Base-by-base conservation (phyloP, 2,797 vertebrate genomes). In the Sebastes steindachneri region DNA sequence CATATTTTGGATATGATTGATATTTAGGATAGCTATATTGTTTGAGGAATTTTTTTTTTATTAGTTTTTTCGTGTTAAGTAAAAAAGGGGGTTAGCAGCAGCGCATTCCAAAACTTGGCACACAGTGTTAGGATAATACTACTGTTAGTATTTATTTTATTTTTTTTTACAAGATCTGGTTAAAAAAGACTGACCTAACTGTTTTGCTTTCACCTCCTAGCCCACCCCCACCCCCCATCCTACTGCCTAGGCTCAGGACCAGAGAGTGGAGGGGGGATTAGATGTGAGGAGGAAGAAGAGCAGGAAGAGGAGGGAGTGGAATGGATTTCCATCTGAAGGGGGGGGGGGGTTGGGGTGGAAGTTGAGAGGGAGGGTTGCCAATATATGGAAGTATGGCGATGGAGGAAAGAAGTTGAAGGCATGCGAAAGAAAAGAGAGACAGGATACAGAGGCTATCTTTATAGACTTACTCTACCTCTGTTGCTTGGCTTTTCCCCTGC, bases 391-490 rank as follows among this genome's bases (percentile, higher is more conserved):
- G 74, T 73, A 83, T 77, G 68, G 11, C 65, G 69, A 87, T 77
- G 86, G 86, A 91, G 85, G 86, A 84, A 83, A 89, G 82, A 82
- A 73, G 88, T 79, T 63, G 88, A 90, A 74, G 80, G 84, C 89
- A 91, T 90, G 89, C 76, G 77, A 92, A 80, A 95, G 86, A 93
- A 81, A 92, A 92, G 86, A 95, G 78, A 95, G 84, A 94, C 93
- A 95, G 93, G 93, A 95, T 92, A 95, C 80, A 93, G 77, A 95
- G 68, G 80, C 90, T 90, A 85, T 93, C 92, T 95, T 93, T 89
- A 89, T 79, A 86, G 90, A 87, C 73, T 90, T 57, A 82, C 80
- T 81, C 86, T 83, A 82, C 86, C 55, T 57, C 84, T 70, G 37
- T 14, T 59, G 79, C 75, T 88, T 63, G n/a, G 72, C 14, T 60